Evolutionary conservation across 2,113 vertebrate species (phyloP), one percentile per base, ranked within the genome.

Genomic region (Antennarius striatus): DNA sequence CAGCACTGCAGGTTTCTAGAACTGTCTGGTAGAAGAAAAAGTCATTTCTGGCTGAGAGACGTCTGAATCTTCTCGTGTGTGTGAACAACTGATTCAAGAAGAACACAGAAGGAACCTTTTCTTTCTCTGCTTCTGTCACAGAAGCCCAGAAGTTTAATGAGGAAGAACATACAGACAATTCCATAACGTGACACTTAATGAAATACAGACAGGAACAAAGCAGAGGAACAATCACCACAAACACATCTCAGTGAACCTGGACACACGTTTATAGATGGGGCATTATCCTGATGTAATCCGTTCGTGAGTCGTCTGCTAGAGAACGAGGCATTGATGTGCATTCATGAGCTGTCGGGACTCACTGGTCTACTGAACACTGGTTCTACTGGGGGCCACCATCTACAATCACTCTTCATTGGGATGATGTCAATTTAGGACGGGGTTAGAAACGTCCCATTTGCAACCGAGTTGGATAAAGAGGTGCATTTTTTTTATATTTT

Each of bases 341-440:
- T 79, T 77, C 79, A 16, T 74, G 54, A 74, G 84, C 79, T 82
- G 79, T 82, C 76, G 54, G 69, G 42, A 43, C 22, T 22, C 22
- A 22, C 22, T 22, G 22, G 22, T 22, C 22, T 0, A 61, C 1
- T 54, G 22, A 45, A 40, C 39, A 40, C 1, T 40, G 5, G 5
- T 40, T 7, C 39, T 10, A 40, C 39, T 10, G 10, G 39, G 39
- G 22, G 1, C 22, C 22, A 22, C 22, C 22, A 22, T 22, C 22
- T 22, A 22, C 22, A 22, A 22, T 22, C 22, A 22, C 22, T 22
- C 22, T 22, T 22, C 22, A 22, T 22, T 22, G 2, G 22, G 22
- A 22, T 22, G 22, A 22, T 22, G 22, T 22, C 22, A 22, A 2
- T 22, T 22, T 22, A 22, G 22, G 22, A 22, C 22, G 22, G 22